Base-by-base conservation (phyloP, 2,113 vertebrate species). In the Sialia sialis region DNA sequence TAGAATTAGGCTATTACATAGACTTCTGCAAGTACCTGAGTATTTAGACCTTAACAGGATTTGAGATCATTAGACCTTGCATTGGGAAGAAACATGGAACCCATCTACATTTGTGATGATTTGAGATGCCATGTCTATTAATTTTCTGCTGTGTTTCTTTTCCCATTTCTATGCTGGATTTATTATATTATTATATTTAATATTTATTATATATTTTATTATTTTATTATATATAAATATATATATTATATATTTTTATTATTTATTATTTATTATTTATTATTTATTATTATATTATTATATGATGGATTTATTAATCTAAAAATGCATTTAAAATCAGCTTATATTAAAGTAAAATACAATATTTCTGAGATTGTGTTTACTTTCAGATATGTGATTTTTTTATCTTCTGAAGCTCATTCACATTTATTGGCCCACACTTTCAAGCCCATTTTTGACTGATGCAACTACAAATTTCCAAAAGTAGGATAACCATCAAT, bases 381-480 rank as follows among this genome's bases (percentile, higher is more conserved):
- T 91, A 19, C 34, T 80, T 94, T 83, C 54, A 63, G 29, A 72
- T 55, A 38, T 23, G 39, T 72, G 64, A 38, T 32, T 60, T 93
- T 54, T 52, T 81, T 64, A 8, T 55, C n/a, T 67, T 63, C 80
- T 75, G 36, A 27, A 72, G 29, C 38, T 83, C 46, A 29, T 76
- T n/a, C 4, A 15, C 56, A 36, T 69, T 51, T 83, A 89, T 30
- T 76, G 91, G 58, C 30, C 69, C 34, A 36, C 27, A 76, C 23
- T 64, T 59, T 70, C 34, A 80, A 89, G 81, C 69, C 55, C 51
- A 39, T 89, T 79, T 93, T 51, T 92, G 84, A 91, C 62, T 82
- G 63, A 93, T 52, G 59, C 48, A 93, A 54, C 81, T 66, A 69
- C 94, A 90, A 87, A 93, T 95, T 93, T 95, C 39, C 89, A 76